Conservation (phyloP, 2,888 invertebrate genomes). For the Lycia hirtaria region DNA sequence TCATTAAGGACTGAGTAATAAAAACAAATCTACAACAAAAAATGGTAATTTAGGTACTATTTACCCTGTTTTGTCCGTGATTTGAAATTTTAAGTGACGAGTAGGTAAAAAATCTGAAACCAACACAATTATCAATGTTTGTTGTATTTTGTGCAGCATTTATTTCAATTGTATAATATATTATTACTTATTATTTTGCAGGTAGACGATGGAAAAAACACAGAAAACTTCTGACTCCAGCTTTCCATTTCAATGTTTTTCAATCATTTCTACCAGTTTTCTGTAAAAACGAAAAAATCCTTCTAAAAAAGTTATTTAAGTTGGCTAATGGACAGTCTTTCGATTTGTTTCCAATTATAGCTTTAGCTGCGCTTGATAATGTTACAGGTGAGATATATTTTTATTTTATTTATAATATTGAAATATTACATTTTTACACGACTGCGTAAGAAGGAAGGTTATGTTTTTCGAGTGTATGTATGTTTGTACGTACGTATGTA, state of each 20-base stretch:
- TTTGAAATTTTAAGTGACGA: too few species aligned
- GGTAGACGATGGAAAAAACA: conserved; percentile 86
- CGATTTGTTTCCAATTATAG: conserved; percentile 86
- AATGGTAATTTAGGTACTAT: too few species aligned
- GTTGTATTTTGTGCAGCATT: background rate
- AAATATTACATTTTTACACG: too few species aligned
- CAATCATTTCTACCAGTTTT: conserved; percentile 90
- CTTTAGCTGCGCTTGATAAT: conserved; percentile 82
- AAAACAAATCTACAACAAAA: too few species aligned
- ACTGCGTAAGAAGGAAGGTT: too few species aligned
- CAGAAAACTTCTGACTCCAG: conserved; percentile 90
- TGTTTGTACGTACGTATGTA: too few species aligned
- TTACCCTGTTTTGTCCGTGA: too few species aligned
- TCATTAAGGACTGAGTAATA: too few species aligned
- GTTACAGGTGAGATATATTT: conserved; percentile 45
- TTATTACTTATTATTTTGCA: conserved; percentile 42
- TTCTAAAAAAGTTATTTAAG: conserved; percentile 82
- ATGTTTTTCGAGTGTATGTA: too few species aligned
- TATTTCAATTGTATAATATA: background rate
- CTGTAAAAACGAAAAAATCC: conserved; percentile 85
- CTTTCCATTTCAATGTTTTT: conserved; percentile 92
- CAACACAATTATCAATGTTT: too few species aligned
- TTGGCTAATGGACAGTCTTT: conserved; percentile 69
- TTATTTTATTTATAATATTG: too few species aligned
- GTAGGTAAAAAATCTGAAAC: too few species aligned